Conservation (phyloP, 2,797 vertebrate species). For the Argya squamiceps region DNA sequence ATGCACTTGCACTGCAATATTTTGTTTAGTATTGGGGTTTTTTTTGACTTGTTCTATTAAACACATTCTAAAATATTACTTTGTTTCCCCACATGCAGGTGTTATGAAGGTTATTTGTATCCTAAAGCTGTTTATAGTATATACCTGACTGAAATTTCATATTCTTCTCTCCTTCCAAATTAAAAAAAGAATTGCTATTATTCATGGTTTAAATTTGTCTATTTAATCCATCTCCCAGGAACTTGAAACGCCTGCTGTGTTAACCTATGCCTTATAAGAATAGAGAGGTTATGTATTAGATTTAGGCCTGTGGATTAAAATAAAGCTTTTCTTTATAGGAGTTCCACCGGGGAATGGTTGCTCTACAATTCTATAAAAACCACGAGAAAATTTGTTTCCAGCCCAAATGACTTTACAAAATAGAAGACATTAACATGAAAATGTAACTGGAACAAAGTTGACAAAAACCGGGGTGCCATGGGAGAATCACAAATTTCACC, state of each 20-base stretch:
- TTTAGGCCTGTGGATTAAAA: slow-evolving; percentile 30
- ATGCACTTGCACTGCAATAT: slow-evolving; percentile 23
- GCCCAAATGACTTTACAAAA: not conserved
- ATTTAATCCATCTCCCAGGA: slow-evolving; percentile 62
- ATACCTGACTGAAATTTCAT: slow-evolving; percentile 28
- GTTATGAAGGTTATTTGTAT: slow-evolving; percentile 42
- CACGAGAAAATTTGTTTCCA: slow-evolving; percentile 1
- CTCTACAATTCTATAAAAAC: slow-evolving; percentile 16
- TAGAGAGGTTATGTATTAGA: slow-evolving; percentile 1
- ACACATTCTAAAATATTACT: slow-evolving; percentile 35
- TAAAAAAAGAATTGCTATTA: not conserved
- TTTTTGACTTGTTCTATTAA: not conserved
- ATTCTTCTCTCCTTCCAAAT: slow-evolving; percentile 13
- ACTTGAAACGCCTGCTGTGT: slow-evolving; percentile 63
- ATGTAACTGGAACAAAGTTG: slow-evolving; percentile 18
- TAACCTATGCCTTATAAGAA: slow-evolving; percentile 41
- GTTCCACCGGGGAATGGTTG: slow-evolving; percentile 9
- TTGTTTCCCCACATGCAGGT: not conserved
- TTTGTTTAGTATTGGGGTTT: not conserved
- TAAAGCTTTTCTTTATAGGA: slow-evolving; percentile 50
- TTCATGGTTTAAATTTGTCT: slow-evolving; percentile 45
- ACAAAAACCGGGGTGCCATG: not conserved
- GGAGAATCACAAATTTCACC: slow-evolving; percentile 2
- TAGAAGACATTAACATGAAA: slow-evolving; percentile 25
- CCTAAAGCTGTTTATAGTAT: slow-evolving; percentile 9